phyloP scores from a whole-genome alignment of 2,797 vertebrate genomes.

The Xerus rutilus region DNA sequence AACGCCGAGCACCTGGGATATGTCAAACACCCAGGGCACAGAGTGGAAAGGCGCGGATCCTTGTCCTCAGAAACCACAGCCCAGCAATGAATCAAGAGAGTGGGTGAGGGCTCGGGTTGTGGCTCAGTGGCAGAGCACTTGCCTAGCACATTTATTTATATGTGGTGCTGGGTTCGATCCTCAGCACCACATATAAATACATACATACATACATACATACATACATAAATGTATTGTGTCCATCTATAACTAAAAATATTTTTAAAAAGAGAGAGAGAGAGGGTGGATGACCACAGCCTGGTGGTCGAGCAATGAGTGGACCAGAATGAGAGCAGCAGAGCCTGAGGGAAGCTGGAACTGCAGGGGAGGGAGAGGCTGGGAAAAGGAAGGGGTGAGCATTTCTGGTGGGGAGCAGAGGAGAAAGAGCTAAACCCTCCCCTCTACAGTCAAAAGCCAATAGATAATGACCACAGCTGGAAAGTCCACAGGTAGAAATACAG shows the following conservation, averaged over 20 bases:
- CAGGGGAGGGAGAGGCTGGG: rapidly evolving
- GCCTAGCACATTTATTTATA: too few species aligned
- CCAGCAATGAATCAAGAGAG: neutral
- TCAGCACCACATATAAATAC: too few species aligned
- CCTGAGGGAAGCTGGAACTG: neutral
- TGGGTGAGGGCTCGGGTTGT: neutral
- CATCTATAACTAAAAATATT: too few species aligned
- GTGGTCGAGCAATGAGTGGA: neutral
- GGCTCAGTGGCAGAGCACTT: too few species aligned
- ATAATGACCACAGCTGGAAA: neutral
- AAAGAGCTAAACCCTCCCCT: neutral
- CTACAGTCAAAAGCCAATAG: neutral
- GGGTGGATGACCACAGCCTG: too few species aligned
- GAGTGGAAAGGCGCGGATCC: neutral
- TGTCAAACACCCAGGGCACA: neutral
- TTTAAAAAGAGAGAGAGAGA: too few species aligned
- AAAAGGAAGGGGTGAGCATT: neutral
- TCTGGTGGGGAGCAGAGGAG: rapidly evolving
- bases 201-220: too few species aligned
- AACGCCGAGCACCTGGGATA: neutral
- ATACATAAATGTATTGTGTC: too few species aligned
- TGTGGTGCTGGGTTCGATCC: too few species aligned
- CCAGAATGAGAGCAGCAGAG: neutral
- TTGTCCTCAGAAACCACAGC: neutral
- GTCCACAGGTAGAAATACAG: neutral